Evolutionary conservation across 2,113 vertebrate species (phyloP), one percentile per base, ranked within the genome.

Genomic region (Acanthochromis polyacanthus): DNA sequence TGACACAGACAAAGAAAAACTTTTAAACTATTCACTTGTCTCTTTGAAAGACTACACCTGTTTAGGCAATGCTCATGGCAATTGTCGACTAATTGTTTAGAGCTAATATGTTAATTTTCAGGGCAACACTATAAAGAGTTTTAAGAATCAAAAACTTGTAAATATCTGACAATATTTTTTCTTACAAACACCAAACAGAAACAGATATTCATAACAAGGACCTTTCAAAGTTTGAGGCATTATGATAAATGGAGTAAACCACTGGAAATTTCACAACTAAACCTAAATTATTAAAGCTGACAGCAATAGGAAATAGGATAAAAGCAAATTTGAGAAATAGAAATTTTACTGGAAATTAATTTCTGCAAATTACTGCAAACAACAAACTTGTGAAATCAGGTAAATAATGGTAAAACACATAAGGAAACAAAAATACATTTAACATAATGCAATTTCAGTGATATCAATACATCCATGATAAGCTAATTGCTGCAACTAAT

Each of bases 1-100:
- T 85, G 75, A 85, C 61, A 60, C 20, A 15, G 20, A 76, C 56
- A 82, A 75, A 56, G 40, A 78, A 61, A 75, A 74, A 67, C 53
- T 0, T 14, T 58, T 28, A 56, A 36, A 81, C 82, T 79, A 76
- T 62, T 70, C 8, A 70, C 55, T 72, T 72, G 52, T 20, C 22
- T 56, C 64, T 16, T 81, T 16, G 43, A 53, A 62, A 71, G 56
- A 59, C 53, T 67, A 86, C 86, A 60, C 20, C 69, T 67, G 43
- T 32, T 83, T 87, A 82, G 67, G 75, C 52, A 85, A 83, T 11
- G 12, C 20, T 51, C 40, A 16, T 45, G 58, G 75, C 50, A 50
- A 78, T n/a, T 36, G 48, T 63, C 4, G 22, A 55, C 48, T 32
- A 15, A 65, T 64, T 75, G 38, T 52, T 61, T 28, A 16, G 14